Evolutionary conservation across 2,113 vertebrate genomes (phyloP).

Genomic region (Syrrhaptes paradoxus): DNA sequence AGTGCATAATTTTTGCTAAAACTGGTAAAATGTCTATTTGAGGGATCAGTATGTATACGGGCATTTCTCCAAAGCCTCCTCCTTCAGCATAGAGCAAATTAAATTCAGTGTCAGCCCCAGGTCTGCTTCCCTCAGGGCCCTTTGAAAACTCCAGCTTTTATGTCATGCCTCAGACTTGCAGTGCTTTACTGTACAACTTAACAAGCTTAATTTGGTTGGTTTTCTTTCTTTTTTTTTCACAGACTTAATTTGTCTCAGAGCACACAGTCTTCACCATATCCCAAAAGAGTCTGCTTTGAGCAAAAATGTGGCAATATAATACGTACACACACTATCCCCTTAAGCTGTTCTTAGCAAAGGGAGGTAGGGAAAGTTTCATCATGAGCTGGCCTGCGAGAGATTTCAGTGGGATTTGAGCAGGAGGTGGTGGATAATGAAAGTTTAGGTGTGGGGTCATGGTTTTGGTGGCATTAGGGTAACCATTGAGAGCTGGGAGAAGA

Average conservation of each 20-base stretch:
- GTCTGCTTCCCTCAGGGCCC: conserved; percentile 4
- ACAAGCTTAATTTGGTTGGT: conserved; percentile 21
- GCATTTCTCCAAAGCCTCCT: conserved; percentile 25
- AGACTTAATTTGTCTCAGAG: not conserved
- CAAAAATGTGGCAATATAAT: not conserved
- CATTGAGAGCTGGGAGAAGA: not conserved
- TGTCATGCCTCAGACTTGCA: conserved; percentile 7
- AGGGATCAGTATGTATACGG: not conserved
- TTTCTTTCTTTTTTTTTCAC: not conserved
- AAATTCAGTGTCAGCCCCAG: conserved; percentile 30
- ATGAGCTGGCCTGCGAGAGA: not conserved
- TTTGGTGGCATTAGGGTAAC: not conserved
- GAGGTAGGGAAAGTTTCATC: not conserved
- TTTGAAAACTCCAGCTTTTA: conserved; percentile 35
- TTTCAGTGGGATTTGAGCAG: not conserved
- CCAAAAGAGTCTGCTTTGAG: not conserved
- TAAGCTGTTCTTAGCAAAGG: not conserved
- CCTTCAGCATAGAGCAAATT: conserved; percentile 16
- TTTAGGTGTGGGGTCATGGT: not conserved
- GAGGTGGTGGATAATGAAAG: not conserved
- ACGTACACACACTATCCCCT: not conserved
- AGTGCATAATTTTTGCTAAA: conserved; percentile 1
- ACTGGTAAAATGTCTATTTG: not conserved
- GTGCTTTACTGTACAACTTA: not conserved
- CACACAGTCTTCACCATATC: not conserved